Conservation (phyloP, 2,888 invertebrate genomes). For the Scelioninae gen. 1 region DNA sequence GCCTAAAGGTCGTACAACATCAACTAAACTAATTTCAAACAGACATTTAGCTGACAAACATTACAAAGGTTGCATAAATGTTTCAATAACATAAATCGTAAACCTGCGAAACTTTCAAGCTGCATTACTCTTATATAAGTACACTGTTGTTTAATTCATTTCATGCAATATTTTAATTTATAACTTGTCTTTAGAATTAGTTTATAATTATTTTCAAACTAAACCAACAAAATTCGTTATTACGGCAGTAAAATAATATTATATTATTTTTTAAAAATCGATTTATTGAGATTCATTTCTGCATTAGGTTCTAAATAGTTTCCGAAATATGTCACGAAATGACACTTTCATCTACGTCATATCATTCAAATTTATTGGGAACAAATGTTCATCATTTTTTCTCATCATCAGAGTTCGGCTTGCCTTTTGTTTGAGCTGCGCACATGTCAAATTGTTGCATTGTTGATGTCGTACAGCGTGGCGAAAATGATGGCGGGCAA, state of each 20-base stretch:
- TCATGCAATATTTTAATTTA: conserved; percentile 9
- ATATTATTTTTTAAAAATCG: neutral
- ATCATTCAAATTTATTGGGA: conserved; percentile 12
- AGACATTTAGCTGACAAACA: conserved; percentile 29
- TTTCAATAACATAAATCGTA: conserved; percentile 35
- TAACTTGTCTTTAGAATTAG: neutral
- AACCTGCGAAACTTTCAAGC: conserved; percentile 19
- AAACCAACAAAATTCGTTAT: neutral
- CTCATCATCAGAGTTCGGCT: conserved; percentile 12
- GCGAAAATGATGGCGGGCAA: conserved; percentile 41
- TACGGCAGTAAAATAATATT: neutral
- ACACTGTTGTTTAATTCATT: conserved; percentile 14
- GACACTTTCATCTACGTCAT: conserved; percentile 13
- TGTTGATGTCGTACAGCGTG: conserved; percentile 28
- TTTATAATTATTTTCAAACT: neutral
- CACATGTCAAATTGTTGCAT: conserved; percentile 41
- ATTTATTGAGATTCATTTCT: neutral
- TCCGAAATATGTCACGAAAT: conserved; percentile 13
- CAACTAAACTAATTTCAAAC: conserved; percentile 41
- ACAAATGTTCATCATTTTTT: conserved; percentile 31
- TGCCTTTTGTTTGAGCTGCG: conserved; percentile 12
- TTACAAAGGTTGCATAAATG: conserved; percentile 36
- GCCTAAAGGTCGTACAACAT: conserved; percentile 18
- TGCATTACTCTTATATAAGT: conserved; percentile 17
- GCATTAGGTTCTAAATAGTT: neutral